These are phyloP conservation scores for Aphodius sticticus DNA, from an alignment of 2,888 invertebrate genomes.

Conservation along the genomic window DNA sequence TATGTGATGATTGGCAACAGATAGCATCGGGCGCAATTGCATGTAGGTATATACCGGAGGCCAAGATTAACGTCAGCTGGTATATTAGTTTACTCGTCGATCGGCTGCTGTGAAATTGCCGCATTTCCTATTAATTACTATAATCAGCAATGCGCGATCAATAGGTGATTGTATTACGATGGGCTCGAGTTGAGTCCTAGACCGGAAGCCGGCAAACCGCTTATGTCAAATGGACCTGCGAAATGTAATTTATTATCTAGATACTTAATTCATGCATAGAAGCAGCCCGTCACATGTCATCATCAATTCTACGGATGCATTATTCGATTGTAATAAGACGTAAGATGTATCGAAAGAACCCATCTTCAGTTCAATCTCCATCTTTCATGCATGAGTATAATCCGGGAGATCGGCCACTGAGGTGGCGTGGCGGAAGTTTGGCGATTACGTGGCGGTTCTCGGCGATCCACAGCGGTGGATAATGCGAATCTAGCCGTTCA, in stretches of 20 bases:
- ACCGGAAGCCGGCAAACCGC: background rate
- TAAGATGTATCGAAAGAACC: too few relatives aligned
- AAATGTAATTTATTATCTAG: background rate
- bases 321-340: too few relatives aligned
- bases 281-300: too few relatives aligned
- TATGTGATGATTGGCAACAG: constrained; percentile 12
- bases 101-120: constrained; percentile 52
- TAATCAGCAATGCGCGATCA: constrained; percentile 41
- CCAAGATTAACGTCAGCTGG: constrained; percentile 19
- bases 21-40: constrained; percentile 12
- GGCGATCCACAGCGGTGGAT: too few relatives aligned
- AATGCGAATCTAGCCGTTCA: too few relatives aligned
- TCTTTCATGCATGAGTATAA: too few relatives aligned
- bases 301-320: too few relatives aligned
- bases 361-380: too few relatives aligned
- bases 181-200: background rate
- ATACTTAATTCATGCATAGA: too few relatives aligned
- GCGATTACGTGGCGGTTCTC: too few relatives aligned
- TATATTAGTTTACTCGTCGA: constrained; percentile 13
- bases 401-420: too few relatives aligned
- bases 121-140: constrained; percentile 59
- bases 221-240: background rate
- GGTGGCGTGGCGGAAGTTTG: too few relatives aligned
- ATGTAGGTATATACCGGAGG: constrained; percentile 9
- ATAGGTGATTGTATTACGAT: constrained; percentile 25